Conservation (phyloP, 2,888 invertebrate genomes). For the Penaeus monodon region DNA sequence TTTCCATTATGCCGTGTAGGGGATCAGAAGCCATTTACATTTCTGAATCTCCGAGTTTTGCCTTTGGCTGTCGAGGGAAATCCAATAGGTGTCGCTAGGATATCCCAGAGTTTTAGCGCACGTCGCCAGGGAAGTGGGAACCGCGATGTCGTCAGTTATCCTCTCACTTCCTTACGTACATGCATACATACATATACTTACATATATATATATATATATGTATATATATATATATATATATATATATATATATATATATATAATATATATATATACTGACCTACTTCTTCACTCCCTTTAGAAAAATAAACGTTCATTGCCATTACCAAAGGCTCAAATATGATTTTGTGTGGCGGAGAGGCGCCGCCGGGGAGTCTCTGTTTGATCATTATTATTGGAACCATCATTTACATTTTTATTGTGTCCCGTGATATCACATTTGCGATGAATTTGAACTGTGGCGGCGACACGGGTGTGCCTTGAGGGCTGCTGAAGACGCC, state of each 20-base stretch:
- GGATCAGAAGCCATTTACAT: slow-evolving; percentile 62
- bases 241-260: too few relatives aligned
- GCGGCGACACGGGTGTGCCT: slow-evolving; percentile 4
- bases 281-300: too few relatives aligned
- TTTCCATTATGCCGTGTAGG: slow-evolving; percentile 57
- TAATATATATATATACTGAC: too few relatives aligned
- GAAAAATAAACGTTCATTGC: too few relatives aligned
- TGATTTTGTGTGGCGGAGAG: slow-evolving; percentile 5
- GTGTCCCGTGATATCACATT: slow-evolving; percentile 52
- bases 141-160: too few relatives aligned
- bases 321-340: not conserved
- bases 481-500: too few relatives aligned
- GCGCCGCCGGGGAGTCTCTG: slow-evolving; percentile 39
- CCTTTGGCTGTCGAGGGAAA: slow-evolving; percentile 34
- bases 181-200: too few relatives aligned
- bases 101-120: slow-evolving; percentile 13
- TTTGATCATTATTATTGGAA: slow-evolving; percentile 59
- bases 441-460: slow-evolving; percentile 34
- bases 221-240: too few relatives aligned
- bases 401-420: slow-evolving; percentile 59
- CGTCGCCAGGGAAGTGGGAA: too few relatives aligned
- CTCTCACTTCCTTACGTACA: too few relatives aligned
- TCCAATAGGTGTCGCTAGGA: slow-evolving; percentile 36
- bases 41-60: slow-evolving; percentile 56
- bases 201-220: too few relatives aligned